Evolutionary conservation across 2,113 vertebrate genomes (phyloP), one percentile per base, ranked within the genome.

Genomic region (Boulengeromyrus knoepffleri): DNA sequence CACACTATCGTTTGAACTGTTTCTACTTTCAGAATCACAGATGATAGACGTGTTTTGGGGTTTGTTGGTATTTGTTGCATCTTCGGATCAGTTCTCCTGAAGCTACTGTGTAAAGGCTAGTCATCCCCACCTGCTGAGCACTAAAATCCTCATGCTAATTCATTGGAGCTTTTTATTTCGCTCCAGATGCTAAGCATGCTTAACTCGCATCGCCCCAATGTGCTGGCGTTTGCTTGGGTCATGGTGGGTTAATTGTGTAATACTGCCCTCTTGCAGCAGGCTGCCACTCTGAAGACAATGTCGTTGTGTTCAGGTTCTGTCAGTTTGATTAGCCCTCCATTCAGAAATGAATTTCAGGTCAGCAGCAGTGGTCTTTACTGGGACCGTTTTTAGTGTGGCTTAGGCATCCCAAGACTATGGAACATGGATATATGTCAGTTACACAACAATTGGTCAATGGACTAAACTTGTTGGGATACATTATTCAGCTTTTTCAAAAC

Each of bases 251-350:
- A 66, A 77, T 31, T 39, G 1, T 77, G 13, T 77, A 19, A n/a
- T 19, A 77, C 70, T 36, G 88, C 45, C 84, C 31, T 85, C 24
- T 45, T 36, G 56, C 53, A 89, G 74, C 49, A 27, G 39, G 13
- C 27, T 56, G 66, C 66, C 17, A 5, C 31, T 77, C 39, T n/a
- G 49, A 6, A 50, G 27, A 88, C 45, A 88, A 53, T 19, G 70
- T 53, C 3, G 31, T 42, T 52, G 10, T 49, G n/a, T 53, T 74
- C 50, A 3, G 62, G 85, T 19, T 19, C 56, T 62, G 3, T 52
- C 58, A 39, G 58, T 70, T 47, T 89, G 90, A 87, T 77, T 74
- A 89, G 56, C 31, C 58, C 12, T 47, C 58, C 62, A 87, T 87
- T 91, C 62, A 87, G 36, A 53, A 49, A 80, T 24, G 31, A 13